Base-by-base conservation (phyloP, 1,140 invertebrate species). In the Hypsibius dujardini region DNA sequence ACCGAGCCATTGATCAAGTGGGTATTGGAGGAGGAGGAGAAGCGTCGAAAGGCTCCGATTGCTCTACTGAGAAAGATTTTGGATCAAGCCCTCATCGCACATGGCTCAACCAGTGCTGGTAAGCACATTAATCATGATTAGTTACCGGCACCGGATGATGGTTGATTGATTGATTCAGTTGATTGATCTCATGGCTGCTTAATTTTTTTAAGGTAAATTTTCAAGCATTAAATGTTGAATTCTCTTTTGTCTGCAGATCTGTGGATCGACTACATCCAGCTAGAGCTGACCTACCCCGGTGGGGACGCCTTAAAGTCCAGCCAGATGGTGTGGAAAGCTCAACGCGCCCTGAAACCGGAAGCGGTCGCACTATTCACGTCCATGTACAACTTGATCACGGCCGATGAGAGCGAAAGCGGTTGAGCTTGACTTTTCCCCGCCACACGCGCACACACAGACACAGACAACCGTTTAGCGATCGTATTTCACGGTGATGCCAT, bases 201-300 rank as follows among this genome's bases (percentile, higher is more conserved):
- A 40, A 70, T 71, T 50, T 70, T 70, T 7, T 7, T 56, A 56
- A 7, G 12, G 62, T 12, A 67, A 67, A 67, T 42, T 14, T 42
- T 3, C 45, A 42, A 14, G 3, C 7, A 56, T 7, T 56, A n/a
- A 7, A 7, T 7, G 50, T 56, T n/a, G 50, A 56, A n/a, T 47
- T 59, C 70, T 47, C 1, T 59, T 50, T 1, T 28, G 1, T 71
- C 74, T 74, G 28, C 70, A 70, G 81, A 84, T 74, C 77, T 86
- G 12, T 86, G 85, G 85, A 77, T 86, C 60, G 79, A 83, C 73
- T 84, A 82, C 72, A 80, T 85, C 15, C 78, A 77, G 45, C 84
- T 85, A 74, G 84, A 85, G 78, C 77, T 80, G 74, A 80, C 80
- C 62, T 73, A 78, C 59, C 1, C 1, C 3, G 46, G 47, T 50